Percentiles rank a stretch among this genome's conserved stretches.
Conservation (phyloP, 2,888 invertebrate genomes). For the Nomada hirtipes region DNA sequence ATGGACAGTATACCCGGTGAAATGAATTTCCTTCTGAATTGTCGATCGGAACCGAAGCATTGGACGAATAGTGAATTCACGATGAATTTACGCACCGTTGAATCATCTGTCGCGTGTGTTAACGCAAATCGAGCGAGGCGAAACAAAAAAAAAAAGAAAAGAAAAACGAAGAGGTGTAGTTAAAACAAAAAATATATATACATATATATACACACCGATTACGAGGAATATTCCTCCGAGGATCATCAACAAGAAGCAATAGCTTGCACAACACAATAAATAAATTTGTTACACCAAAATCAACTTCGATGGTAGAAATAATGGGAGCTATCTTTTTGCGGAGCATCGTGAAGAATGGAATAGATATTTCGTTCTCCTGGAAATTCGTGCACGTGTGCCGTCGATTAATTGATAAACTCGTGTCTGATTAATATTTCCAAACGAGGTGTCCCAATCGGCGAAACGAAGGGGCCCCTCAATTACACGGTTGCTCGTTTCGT, state of each 20-base stretch:
- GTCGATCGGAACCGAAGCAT: background rate
- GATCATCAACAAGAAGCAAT: conserved; percentile 2
- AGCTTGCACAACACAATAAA: background rate
- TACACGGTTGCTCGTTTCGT: too few species aligned
- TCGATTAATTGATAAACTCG: too few species aligned
- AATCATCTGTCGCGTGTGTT: background rate
- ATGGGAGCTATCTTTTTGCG: too few species aligned
- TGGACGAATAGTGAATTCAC: background rate
- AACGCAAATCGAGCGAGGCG: too few species aligned
- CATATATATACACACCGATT: background rate
- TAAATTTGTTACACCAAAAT: background rate
- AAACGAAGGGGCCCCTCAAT: too few species aligned
- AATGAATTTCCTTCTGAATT: background rate
- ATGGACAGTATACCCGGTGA: background rate
- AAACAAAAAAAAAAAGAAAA: too few species aligned
- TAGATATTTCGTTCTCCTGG: too few species aligned
- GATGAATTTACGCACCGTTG: too few species aligned
- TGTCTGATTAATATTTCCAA: too few species aligned
- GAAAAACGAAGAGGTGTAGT: background rate
- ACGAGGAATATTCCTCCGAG: background rate
- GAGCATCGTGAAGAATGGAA: background rate
- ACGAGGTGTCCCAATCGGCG: too few species aligned
- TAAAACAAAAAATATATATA: background rate
- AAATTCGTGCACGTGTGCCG: background rate
- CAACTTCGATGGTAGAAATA: background rate